phyloP scores from a whole-genome alignment of 1,140 invertebrate genomes.

The Polypedilum pembai region DNA sequence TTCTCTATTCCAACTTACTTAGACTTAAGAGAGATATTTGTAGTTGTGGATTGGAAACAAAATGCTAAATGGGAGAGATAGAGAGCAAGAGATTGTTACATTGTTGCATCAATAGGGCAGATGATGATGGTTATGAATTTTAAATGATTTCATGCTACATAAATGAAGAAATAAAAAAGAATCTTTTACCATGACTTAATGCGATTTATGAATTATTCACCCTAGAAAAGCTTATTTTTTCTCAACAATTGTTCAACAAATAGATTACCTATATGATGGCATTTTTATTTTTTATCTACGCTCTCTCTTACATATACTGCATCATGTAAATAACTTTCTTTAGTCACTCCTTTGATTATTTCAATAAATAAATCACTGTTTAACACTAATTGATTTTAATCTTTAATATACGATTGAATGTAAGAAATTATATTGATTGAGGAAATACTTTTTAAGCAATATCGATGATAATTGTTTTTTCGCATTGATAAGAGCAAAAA shows the following conservation, averaged over 20 bases:
- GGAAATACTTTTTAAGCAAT: background rate
- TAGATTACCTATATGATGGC: background rate
- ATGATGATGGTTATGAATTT: no score
- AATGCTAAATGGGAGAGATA: no score
- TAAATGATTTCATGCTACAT: no score
- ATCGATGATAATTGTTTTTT: background rate
- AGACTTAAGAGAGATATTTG: no score
- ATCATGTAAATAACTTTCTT: conserved; percentile 13
- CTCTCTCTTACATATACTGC: background rate
- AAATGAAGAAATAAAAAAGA: no score
- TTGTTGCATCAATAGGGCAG: no score
- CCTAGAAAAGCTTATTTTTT: no score
- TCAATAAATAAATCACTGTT: background rate
- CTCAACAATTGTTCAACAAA: background rate
- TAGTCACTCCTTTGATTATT: conserved; percentile 4
- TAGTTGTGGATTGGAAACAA: no score
- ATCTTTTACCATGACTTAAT: no score
- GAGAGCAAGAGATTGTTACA: no score
- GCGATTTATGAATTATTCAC: no score
- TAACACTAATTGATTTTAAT: background rate
- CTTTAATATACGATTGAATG: background rate
- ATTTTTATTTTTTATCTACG: background rate
- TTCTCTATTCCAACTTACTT: background rate
- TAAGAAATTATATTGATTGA: background rate
- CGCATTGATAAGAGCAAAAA: background rate